Evolutionary conservation across 2,888 invertebrate species (phyloP).

Genomic region (Diplazon laetatorius): DNA sequence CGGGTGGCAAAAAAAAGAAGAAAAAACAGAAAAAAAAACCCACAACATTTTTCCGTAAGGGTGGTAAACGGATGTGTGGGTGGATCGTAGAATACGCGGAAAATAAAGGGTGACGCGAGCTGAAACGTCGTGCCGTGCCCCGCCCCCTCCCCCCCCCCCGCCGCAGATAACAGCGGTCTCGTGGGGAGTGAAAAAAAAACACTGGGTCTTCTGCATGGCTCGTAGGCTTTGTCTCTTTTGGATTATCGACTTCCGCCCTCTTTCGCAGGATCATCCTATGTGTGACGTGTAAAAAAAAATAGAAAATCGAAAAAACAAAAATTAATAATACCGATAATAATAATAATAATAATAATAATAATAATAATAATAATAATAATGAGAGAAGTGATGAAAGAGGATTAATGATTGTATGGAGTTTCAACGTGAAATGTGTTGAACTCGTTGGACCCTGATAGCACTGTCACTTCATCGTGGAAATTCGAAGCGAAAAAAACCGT

Average conservation of each 20-base stretch:
- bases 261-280: slow-evolving; percentile 48
- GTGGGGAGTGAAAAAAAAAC: slow-evolving; percentile 30
- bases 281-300: slow-evolving; percentile 48
- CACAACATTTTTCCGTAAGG: too few relatives aligned
- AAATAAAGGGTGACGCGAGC: slow-evolving; percentile 27
- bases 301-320: too few relatives aligned
- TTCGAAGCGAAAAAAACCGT: too few relatives aligned
- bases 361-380: too few relatives aligned
- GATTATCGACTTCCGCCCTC: slow-evolving; percentile 58
- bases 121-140: slow-evolving; percentile 42
- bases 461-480: neutral
- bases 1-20: slow-evolving; percentile 43
- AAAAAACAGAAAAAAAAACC: too few relatives aligned
- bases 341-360: too few relatives aligned
- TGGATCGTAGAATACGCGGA: neutral
- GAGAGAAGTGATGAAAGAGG: slow-evolving; percentile 60
- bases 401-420: slow-evolving; percentile 49
- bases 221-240: slow-evolving; percentile 47
- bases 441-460: neutral
- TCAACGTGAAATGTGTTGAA: slow-evolving; percentile 8
- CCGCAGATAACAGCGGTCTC: slow-evolving; percentile 45
- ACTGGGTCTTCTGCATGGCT: slow-evolving; percentile 31
- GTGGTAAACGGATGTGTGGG: slow-evolving; percentile 11
- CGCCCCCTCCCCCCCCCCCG: too few relatives aligned
- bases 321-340: too few relatives aligned